Percentiles rank a stretch among this genome's conserved stretches.
Conservation (phyloP, 2,888 invertebrate genomes). For the Drosophila anomelani region DNA sequence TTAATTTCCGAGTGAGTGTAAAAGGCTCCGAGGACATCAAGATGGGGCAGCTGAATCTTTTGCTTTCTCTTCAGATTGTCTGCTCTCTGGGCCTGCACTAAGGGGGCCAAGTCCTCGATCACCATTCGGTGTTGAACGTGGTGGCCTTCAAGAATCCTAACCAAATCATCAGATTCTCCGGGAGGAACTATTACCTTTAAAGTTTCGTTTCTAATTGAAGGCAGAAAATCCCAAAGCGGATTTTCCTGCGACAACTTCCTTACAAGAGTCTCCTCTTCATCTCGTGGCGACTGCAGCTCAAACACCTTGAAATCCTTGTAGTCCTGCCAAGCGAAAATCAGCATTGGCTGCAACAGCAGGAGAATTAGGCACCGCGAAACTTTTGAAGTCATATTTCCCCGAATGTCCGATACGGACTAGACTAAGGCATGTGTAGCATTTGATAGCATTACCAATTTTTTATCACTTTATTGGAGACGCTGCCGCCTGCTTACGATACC, state of each 20-base stretch:
- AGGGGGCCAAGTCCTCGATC: conserved; percentile 58
- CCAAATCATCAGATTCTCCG: conserved; percentile 25
- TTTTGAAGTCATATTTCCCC: conserved; percentile 41
- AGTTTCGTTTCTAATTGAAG: conserved; percentile 27
- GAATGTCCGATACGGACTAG: conserved; percentile 41
- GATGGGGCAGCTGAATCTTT: conserved; percentile 25
- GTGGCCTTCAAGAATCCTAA: conserved; percentile 28
- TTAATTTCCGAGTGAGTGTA: conserved; percentile 84
- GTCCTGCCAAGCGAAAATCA: conserved; percentile 53
- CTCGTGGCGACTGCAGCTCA: conserved; percentile 46
- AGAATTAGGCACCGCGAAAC: conserved; percentile 6
- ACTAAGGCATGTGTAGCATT: conserved; percentile 1
- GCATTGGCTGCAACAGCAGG: conserved; percentile 35
- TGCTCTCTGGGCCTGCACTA: conserved; percentile 55
- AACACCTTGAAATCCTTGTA: conserved; percentile 67
- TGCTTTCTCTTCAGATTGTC: conserved; percentile 54
- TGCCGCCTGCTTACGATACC: conserved; percentile 50
- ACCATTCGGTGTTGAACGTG: conserved; percentile 55
- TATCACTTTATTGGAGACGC: conserved; percentile 69
- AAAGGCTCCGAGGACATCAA: conserved; percentile 62
- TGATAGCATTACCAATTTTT: conserved; percentile 23
- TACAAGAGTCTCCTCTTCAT: conserved; percentile 35
- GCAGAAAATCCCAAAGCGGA: conserved; percentile 50
- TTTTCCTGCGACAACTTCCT: conserved; percentile 18
- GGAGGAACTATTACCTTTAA: conserved; percentile 65